phyloP scores from a whole-genome alignment of 2,888 invertebrate species.

The Pogonocherus hispidulus region DNA sequence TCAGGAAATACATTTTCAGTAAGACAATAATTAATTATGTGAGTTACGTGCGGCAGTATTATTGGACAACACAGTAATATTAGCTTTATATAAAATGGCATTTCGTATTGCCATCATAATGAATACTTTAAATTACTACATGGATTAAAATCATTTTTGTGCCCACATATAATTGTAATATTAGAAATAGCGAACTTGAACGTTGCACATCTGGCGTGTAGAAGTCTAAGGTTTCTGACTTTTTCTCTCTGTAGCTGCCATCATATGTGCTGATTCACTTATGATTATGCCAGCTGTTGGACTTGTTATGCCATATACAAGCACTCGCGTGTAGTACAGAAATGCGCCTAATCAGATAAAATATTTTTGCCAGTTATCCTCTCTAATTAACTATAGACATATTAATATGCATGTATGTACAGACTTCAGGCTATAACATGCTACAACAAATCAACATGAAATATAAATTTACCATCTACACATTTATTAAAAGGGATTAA shows the following conservation, averaged over 20 bases:
- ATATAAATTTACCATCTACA: neutral
- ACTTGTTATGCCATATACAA: constrained; percentile 21
- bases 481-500: no score
- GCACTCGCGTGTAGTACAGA: neutral
- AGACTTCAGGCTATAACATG: no score
- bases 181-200: constrained; percentile 11
- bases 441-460: neutral
- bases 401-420: constrained; percentile 1
- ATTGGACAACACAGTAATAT: no score
- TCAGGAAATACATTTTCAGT: no score
- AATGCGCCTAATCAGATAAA: neutral
- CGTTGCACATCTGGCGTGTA: constrained; percentile 31
- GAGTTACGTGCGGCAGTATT: no score
- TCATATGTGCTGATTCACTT: constrained; percentile 34
- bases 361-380: neutral
- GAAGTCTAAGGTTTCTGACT: constrained; percentile 28
- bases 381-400: neutral
- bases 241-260: constrained; percentile 18
- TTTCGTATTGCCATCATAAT: no score
- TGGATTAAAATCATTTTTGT: no score
- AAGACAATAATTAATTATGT: no score
- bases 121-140: no score
- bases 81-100: no score
- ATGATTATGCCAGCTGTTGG: constrained; percentile 36
- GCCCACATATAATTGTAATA: neutral